Evolutionary conservation across 2,888 invertebrate genomes (phyloP), one percentile per base, ranked within the genome.

Genomic region (Apamea crenata): DNA sequence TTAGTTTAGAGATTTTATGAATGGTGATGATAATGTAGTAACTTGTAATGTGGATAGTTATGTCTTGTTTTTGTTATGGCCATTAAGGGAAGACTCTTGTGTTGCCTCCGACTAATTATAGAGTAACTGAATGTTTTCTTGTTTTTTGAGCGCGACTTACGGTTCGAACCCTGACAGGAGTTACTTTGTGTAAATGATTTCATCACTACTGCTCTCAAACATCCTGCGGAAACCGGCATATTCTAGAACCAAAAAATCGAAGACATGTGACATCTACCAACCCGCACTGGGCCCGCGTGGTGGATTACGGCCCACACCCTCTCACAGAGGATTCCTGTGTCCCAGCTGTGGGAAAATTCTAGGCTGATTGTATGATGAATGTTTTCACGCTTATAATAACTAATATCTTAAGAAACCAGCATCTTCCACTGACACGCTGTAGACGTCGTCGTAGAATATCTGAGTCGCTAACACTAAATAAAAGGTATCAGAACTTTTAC

Each of bases 31-130:
- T 50, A 21, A 40, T 32, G 74, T 7, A 68, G 63, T 53, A 47
- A 68, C 79, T 84, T 75, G 44, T 78, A 25, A 29, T 36, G n/a
- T 36, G 40, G 47, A 44, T 32, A 44, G 18, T 63, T 40, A 50
- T 29, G 29, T n/a, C 0, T 73, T 25, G 69, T 72, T 80, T 80
- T 47, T 16, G 12, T 81, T 75, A 84, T 12, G 16, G 7, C 18
- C 2, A 59, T 53, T 68, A 59, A n/a, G 7, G 25, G 12, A 47
- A 44, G n/a, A 44, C 7, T 25, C 1, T 18, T 44, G 16, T 50
- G 14, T 50, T 53, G 6, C 59, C 2, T 65, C 14, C 5, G 29
- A 1, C 3, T 40, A 78, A 40, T 77, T 53, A 18, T 36, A 36
- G 21, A 40, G 4, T 7, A 3, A 50, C 36, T 74, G 12, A 73